Evolutionary conservation across 2,797 vertebrate genomes (phyloP).

Genomic region (Eulemur albifrons): DNA sequence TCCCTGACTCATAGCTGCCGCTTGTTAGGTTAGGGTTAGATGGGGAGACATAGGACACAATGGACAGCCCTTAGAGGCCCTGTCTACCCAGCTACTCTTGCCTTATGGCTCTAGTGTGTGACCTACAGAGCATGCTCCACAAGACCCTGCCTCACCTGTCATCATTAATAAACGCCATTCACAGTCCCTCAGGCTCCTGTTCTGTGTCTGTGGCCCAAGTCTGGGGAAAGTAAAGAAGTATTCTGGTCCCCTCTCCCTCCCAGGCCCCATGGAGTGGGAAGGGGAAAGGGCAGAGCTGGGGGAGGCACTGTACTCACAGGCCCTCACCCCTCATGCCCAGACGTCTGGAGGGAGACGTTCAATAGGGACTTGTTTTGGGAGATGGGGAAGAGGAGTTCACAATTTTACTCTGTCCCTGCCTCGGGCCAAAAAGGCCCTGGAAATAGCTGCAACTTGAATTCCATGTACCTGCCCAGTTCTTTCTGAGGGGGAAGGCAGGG

Average conservation of each 20-base stretch:
- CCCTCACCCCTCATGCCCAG: background rate
- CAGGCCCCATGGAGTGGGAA: background rate
- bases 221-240: background rate
- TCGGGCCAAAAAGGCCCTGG: background rate
- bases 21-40: slow-evolving; percentile 66
- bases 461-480: background rate
- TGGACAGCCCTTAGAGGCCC: slow-evolving; percentile 19
- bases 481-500: background rate
- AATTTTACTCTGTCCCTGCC: background rate
- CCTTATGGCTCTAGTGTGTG: slow-evolving; percentile 63
- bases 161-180: slow-evolving; percentile 75
- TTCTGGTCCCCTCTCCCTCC: background rate
- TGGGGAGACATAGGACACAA: slow-evolving; percentile 26
- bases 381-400: background rate
- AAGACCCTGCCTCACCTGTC: slow-evolving; percentile 57
- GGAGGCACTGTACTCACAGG: background rate
- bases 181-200: slow-evolving; percentile 22
- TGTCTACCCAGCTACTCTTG: slow-evolving; percentile 29
- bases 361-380: background rate
- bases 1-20: slow-evolving; percentile 58
- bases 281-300: background rate
- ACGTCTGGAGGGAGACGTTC: background rate
- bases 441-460: background rate
- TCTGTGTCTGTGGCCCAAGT: background rate
- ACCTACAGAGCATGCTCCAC: slow-evolving; percentile 73